These are phyloP conservation scores for Euleptes europaea DNA, from an alignment of 2,113 vertebrate species.

Conservation along the genomic window DNA sequence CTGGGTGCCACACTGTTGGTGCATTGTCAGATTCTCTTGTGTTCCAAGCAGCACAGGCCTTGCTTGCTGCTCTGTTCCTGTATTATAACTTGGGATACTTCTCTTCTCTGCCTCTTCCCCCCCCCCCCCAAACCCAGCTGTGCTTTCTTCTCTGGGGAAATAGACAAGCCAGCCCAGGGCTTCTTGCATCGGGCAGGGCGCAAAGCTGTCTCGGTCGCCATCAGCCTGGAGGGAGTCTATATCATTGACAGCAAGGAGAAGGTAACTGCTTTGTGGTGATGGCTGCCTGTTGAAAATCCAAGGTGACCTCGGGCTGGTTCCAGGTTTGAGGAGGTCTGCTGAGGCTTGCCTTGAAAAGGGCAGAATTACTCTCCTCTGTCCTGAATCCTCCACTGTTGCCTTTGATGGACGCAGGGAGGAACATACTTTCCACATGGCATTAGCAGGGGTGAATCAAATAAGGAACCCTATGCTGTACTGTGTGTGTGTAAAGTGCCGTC, in stretches of 20 bases:
- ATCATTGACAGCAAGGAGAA: constrained; percentile 90
- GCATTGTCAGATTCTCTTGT: neutral
- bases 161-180: constrained; percentile 86
- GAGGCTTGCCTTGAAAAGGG: no score
- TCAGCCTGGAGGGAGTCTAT: constrained; percentile 89
- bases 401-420: no score
- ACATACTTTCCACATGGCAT: no score
- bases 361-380: no score
- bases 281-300: no score
- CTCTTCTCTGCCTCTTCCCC: neutral
- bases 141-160: constrained; percentile 86
- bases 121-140: constrained; percentile 69
- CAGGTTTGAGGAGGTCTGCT: no score
- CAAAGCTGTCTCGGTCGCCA: constrained; percentile 83
- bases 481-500: no score
- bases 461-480: no score
- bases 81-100: neutral
- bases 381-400: no score
- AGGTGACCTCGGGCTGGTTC: no score
- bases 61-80: neutral
- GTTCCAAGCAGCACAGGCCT: neutral
- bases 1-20: no score
- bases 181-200: constrained; percentile 82
- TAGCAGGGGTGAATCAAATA: no score
- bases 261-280: constrained; percentile 56